Evolutionary conservation across 2,113 vertebrate genomes (phyloP).

Genomic region (Centrocercus urophasianus): DNA sequence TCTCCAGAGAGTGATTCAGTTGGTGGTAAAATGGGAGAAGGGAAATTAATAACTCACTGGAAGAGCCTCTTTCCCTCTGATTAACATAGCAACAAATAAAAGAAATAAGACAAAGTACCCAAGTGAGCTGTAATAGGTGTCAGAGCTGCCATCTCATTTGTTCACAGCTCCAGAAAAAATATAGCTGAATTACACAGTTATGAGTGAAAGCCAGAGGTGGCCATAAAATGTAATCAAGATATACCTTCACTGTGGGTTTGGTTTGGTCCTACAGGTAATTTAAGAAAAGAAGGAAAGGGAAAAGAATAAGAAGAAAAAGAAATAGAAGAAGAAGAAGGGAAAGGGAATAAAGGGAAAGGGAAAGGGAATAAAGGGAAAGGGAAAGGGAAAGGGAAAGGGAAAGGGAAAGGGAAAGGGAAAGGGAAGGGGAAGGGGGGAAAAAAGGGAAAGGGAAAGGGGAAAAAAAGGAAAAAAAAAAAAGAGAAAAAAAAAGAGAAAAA

Average conservation of each 20-base stretch:
- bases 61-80: not conserved
- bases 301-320: not conserved
- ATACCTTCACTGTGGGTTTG: not conserved
- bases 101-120: not conserved
- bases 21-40: not conserved
- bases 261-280: not conserved
- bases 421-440: too few relatives aligned
- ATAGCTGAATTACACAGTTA: not conserved
- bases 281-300: not conserved
- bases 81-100: not conserved
- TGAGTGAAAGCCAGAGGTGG: not conserved
- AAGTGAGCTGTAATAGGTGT: not conserved
- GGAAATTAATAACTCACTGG: not conserved
- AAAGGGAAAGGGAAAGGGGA: too few relatives aligned
- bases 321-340: too few relatives aligned
- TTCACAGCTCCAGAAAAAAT: not conserved
- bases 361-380: too few relatives aligned
- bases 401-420: not conserved
- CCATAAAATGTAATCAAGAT: not conserved
- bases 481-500: too few relatives aligned
- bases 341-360: too few relatives aligned
- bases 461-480: too few relatives aligned
- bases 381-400: too few relatives aligned
- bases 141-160: not conserved
- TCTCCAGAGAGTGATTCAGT: not conserved